A percentile compares a stretch with the other conserved stretches of the same genome.
phyloP scores from a whole-genome alignment of 2,797 vertebrate species.

The Novumbra hubbsi region DNA sequence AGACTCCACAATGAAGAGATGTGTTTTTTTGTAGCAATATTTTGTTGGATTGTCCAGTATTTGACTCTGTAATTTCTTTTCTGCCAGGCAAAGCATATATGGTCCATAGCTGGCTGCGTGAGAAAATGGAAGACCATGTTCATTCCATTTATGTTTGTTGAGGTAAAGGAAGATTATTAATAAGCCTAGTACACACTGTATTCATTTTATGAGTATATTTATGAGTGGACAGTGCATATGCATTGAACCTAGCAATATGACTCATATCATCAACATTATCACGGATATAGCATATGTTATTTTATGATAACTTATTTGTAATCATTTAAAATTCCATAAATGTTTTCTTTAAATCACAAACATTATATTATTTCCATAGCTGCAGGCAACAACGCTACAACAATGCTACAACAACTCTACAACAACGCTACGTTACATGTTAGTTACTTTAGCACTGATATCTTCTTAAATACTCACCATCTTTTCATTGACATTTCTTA shows the following conservation, averaged over 20 bases:
- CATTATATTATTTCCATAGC: slow-evolving; percentile 3
- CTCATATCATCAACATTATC: neutral
- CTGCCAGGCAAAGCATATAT: neutral
- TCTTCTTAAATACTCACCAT: neutral
- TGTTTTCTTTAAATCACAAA: neutral
- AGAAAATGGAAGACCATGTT: slow-evolving; percentile 2
- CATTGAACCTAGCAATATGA: neutral
- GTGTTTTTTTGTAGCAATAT: slow-evolving; percentile 16
- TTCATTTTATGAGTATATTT: neutral
- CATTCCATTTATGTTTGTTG: neutral
- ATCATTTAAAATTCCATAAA: no score
- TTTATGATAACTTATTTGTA: neutral
- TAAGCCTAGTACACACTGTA: neutral
- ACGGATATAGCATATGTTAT: neutral
- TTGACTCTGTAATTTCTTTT: slow-evolving; percentile 1
- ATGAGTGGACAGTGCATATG: neutral
- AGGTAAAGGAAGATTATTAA: neutral
- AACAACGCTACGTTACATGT: neutral
- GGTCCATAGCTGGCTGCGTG: neutral
- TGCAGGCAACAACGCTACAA: neutral
- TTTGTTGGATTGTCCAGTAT: slow-evolving; percentile 12
- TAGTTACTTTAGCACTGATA: neutral
- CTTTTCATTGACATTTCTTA: neutral
- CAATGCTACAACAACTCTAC: no score
- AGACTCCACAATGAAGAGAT: slow-evolving; percentile 52